Evolutionary conservation across 2,797 vertebrate genomes (phyloP).

Genomic region (Esox masquinongy): DNA sequence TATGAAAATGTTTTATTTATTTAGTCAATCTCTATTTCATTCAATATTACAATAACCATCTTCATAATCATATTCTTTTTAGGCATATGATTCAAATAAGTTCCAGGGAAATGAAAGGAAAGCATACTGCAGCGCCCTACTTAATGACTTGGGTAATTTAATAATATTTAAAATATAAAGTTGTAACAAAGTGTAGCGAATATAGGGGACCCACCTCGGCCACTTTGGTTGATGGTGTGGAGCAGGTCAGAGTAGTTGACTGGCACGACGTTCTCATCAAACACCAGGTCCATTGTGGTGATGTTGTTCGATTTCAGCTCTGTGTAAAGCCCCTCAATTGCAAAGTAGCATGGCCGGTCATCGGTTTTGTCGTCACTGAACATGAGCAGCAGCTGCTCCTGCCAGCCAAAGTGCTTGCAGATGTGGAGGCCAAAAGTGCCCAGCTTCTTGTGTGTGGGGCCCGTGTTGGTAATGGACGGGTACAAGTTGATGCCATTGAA

Average conservation of each 20-base stretch:
- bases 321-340: slow-evolving; percentile 83
- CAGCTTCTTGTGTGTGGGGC: slow-evolving; percentile 89
- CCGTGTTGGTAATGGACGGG: slow-evolving; percentile 83
- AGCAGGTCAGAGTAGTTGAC: slow-evolving; percentile 80
- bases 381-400: slow-evolving; percentile 76
- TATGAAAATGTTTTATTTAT: too few relatives aligned
- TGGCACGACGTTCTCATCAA: slow-evolving; percentile 66
- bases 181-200: not conserved
- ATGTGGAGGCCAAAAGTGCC: slow-evolving; percentile 81
- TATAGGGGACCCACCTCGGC: slow-evolving; percentile 79
- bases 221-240: slow-evolving; percentile 73
- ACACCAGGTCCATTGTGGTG: slow-evolving; percentile 71
- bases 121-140: not conserved
- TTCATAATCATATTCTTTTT: too few relatives aligned
- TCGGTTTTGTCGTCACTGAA: slow-evolving; percentile 80
- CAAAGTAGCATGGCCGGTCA: slow-evolving; percentile 86
- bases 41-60: too few relatives aligned
- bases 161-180: not conserved
- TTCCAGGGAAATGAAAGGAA: too few relatives aligned
- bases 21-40: too few relatives aligned
- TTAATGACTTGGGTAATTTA: not conserved
- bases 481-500: slow-evolving; percentile 74
- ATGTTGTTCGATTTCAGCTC: slow-evolving; percentile 78
- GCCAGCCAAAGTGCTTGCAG: slow-evolving; percentile 86
- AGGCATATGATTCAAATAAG: too few relatives aligned